phyloP scores from a whole-genome alignment of 2,888 invertebrate species.

The Erebia palarica region DNA sequence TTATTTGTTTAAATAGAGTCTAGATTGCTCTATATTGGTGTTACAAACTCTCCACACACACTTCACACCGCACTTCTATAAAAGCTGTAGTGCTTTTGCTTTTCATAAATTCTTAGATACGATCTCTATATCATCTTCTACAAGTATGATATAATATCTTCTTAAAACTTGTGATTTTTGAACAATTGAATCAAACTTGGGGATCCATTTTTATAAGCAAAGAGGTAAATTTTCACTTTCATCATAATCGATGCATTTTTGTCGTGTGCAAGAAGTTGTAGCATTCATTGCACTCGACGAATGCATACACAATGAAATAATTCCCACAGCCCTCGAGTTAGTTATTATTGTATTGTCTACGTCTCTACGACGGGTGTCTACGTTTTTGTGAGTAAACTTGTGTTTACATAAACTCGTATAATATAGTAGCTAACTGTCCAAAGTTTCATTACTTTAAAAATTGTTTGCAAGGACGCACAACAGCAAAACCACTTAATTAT shows the following conservation, averaged over 20 bases:
- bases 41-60: no score
- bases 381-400: slow-evolving; percentile 1
- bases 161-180: no score
- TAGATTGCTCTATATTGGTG: not conserved
- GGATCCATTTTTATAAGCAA: no score
- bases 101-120: not conserved
- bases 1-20: slow-evolving; percentile 8
- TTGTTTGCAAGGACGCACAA: not conserved
- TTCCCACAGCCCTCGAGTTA: slow-evolving; percentile 31
- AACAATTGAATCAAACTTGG: no score
- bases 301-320: slow-evolving; percentile 2
- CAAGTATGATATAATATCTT: no score
- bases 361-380: not conserved
- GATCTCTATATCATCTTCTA: no score
- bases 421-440: no score
- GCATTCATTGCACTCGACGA: not conserved
- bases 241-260: not conserved
- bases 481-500: no score
- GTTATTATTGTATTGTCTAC: slow-evolving; percentile 14
- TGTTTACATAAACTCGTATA: not conserved
- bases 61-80: not conserved
- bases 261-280: no score
- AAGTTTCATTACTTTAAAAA: no score
- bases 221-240: not conserved
- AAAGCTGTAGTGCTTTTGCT: not conserved